phyloP scores from a whole-genome alignment of 2,113 vertebrate genomes.

The Gopherus evgoodei region DNA sequence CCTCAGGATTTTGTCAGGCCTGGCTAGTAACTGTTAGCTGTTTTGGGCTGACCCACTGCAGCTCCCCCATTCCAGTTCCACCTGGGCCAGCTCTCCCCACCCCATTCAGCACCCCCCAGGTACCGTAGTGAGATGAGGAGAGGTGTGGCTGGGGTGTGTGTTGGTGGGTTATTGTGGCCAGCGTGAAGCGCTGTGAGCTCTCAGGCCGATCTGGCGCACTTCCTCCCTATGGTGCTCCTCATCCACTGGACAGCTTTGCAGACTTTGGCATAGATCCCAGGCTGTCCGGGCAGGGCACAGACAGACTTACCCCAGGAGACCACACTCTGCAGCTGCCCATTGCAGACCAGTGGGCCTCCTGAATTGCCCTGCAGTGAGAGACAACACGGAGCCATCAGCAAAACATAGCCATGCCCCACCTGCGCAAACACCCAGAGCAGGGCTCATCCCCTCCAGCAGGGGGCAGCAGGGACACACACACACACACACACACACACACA shows the following conservation, averaged over 20 bases:
- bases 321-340: neutral
- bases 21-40: neutral
- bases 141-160: neutral
- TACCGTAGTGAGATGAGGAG: fast-evolving
- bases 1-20: neutral
- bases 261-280: neutral
- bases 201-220: neutral
- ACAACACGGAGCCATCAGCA: neutral
- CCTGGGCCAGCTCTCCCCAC: neutral
- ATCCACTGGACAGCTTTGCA: neutral
- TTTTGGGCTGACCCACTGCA: neutral
- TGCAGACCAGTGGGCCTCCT: neutral
- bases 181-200: neutral
- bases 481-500: too few relatives aligned
- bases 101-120: neutral
- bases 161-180: neutral
- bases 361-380: neutral
- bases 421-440: neutral
- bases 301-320: neutral
- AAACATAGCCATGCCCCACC: neutral
- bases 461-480: too few relatives aligned
- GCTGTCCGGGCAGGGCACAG: neutral
- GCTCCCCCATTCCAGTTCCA: neutral
- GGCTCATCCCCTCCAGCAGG: neutral
- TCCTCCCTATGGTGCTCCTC: neutral